Conservation (phyloP, 2,888 invertebrate species). For the Parthenolecanium corni region DNA sequence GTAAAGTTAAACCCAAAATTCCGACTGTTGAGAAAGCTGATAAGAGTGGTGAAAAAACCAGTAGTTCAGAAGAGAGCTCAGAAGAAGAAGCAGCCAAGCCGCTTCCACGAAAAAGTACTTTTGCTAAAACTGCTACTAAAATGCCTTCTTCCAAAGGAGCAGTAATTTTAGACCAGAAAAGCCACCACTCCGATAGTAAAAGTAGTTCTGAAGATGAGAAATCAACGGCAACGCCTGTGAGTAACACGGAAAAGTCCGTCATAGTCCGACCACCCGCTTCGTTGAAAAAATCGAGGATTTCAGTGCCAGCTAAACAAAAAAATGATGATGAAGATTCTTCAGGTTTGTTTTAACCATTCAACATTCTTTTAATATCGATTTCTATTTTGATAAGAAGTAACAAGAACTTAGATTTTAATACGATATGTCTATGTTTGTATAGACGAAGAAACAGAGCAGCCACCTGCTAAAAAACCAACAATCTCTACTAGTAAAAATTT, state of each 20-base stretch:
- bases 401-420: too few species aligned
- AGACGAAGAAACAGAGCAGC: neutral
- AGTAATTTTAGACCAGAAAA: conserved; percentile 31
- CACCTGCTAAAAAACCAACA: neutral
- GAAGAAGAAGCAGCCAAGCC: neutral
- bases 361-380: neutral
- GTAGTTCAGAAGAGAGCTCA: conserved; percentile 42
- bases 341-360: neutral
- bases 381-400: too few species aligned
- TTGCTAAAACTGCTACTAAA: conserved; percentile 21
- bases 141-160: neutral
- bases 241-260: conserved; percentile 30
- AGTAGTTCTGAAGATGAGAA: conserved; percentile 31
- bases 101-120: neutral
- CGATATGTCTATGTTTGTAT: neutral
- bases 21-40: conserved; percentile 20
- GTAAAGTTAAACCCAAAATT: conserved; percentile 30
- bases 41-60: conserved; percentile 21
- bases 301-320: conserved; percentile 26
- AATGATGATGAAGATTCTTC: neutral
- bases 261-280: conserved; percentile 10
- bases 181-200: conserved; percentile 8
- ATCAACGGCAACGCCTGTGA: conserved; percentile 29
- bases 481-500: neutral
- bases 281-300: conserved; percentile 8